A percentile compares a stretch with the other conserved stretches of the same genome.
phyloP scores from a whole-genome alignment of 2,797 vertebrate genomes.

The Moxostoma hubbsi region DNA sequence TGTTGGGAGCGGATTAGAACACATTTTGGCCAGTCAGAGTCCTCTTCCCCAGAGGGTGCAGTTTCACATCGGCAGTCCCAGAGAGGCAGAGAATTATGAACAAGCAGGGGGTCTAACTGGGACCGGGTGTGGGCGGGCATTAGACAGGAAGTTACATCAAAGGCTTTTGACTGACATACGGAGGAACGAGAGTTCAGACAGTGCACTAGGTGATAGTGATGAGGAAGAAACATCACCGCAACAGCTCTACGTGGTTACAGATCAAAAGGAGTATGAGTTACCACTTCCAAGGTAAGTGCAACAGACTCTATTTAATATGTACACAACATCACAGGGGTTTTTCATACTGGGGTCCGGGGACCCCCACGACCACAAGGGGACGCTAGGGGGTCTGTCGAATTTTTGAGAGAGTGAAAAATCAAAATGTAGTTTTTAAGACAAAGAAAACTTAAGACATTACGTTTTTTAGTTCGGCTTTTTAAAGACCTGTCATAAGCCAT shows the following conservation, averaged over 20 bases:
- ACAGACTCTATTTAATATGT: neutral
- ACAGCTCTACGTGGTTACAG: slow-evolving; percentile 23
- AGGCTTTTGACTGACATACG: slow-evolving; percentile 74
- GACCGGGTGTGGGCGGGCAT: slow-evolving; percentile 33
- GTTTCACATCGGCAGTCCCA: slow-evolving; percentile 84
- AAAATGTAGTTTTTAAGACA: too few relatives aligned
- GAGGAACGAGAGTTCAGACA: slow-evolving; percentile 83
- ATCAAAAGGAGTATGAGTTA: slow-evolving; percentile 76
- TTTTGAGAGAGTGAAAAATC: too few relatives aligned
- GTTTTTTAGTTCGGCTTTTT: too few relatives aligned
- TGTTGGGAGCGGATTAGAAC: slow-evolving; percentile 64
- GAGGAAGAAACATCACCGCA: slow-evolving; percentile 63
- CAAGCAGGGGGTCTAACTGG: slow-evolving; percentile 24
- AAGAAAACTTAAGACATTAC: too few relatives aligned
- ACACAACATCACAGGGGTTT: neutral
- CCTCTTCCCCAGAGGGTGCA: slow-evolving; percentile 74
- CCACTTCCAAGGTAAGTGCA: slow-evolving; percentile 80
- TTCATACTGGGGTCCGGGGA: too few relatives aligned
- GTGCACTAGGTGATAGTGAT: slow-evolving; percentile 85
- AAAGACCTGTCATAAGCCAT: too few relatives aligned
- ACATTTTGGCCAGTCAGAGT: slow-evolving; percentile 59
- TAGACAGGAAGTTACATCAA: slow-evolving; percentile 66
- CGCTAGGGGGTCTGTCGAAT: too few relatives aligned
- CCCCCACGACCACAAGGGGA: too few relatives aligned
- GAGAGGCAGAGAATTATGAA: slow-evolving; percentile 66